phyloP scores from a whole-genome alignment of 2,113 vertebrate genomes.

The Nyctibius bracteatus region DNA sequence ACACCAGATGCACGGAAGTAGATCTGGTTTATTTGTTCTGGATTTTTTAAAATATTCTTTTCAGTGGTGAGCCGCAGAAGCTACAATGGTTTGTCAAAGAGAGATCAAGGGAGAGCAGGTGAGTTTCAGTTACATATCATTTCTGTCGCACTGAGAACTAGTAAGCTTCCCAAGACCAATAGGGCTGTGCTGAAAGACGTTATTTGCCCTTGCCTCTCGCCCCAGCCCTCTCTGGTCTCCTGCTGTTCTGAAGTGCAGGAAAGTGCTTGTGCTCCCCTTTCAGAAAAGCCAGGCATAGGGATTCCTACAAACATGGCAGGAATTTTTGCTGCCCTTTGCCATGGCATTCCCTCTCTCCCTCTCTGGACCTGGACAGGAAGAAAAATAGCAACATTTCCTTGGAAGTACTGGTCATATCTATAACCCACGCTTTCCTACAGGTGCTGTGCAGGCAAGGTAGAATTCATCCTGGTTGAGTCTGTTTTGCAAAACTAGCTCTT shows the following conservation, averaged over 20 bases:
- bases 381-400: background rate
- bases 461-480: background rate
- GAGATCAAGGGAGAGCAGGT: background rate
- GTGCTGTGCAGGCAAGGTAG: background rate
- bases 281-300: background rate
- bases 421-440: background rate
- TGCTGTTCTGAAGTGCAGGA: background rate
- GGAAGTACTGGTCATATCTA: background rate
- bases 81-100: background rate
- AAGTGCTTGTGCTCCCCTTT: background rate
- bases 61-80: background rate
- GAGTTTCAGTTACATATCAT: background rate
- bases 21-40: background rate
- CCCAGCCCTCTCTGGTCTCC: background rate
- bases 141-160: background rate
- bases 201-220: background rate
- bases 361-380: background rate
- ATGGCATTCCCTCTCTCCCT: background rate
- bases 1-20: background rate
- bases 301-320: background rate
- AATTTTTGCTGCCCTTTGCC: background rate
- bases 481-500: background rate
- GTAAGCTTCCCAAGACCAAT: background rate
- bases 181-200: background rate
- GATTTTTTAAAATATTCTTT: background rate